These are phyloP conservation scores for Pagrus major DNA, from an alignment of 2,113 vertebrate genomes.

Conservation along the genomic window DNA sequence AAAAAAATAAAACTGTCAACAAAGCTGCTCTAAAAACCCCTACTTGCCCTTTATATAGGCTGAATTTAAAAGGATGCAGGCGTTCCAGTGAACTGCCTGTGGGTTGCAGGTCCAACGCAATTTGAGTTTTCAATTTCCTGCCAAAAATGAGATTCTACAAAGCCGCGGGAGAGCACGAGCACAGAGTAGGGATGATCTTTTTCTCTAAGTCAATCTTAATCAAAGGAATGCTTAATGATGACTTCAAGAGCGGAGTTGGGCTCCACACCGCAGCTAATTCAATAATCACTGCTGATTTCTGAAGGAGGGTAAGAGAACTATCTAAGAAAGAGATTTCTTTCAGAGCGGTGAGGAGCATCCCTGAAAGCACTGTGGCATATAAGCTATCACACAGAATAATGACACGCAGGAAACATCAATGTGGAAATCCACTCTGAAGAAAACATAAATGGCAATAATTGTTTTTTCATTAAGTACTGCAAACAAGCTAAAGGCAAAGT, in stretches of 20 bases:
- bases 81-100: slow-evolving; percentile 19
- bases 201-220: slow-evolving; percentile 42
- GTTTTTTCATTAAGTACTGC: not conserved
- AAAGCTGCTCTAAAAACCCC: slow-evolving; percentile 39
- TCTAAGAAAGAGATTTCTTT: slow-evolving; percentile 11
- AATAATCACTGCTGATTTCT: slow-evolving; percentile 43
- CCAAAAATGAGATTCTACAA: slow-evolving; percentile 50
- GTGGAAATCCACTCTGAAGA: not conserved
- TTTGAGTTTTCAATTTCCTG: slow-evolving; percentile 48
- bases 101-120: slow-evolving; percentile 24
- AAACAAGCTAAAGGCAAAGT: not conserved
- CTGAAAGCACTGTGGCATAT: not conserved
- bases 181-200: slow-evolving; percentile 14
- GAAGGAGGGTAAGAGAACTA: not conserved
- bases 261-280: slow-evolving; percentile 40
- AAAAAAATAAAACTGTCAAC: slow-evolving; percentile 6
- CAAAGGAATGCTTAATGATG: slow-evolving; percentile 62
- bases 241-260: slow-evolving; percentile 27
- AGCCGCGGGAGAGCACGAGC: not conserved
- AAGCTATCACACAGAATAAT: slow-evolving; percentile 21
- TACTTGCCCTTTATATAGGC: not conserved
- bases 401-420: not conserved
- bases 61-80: slow-evolving; percentile 13
- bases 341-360: not conserved
- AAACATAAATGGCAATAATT: not conserved